Conservation (phyloP, 2,113 vertebrate genomes). For the Osmerus mordax region DNA sequence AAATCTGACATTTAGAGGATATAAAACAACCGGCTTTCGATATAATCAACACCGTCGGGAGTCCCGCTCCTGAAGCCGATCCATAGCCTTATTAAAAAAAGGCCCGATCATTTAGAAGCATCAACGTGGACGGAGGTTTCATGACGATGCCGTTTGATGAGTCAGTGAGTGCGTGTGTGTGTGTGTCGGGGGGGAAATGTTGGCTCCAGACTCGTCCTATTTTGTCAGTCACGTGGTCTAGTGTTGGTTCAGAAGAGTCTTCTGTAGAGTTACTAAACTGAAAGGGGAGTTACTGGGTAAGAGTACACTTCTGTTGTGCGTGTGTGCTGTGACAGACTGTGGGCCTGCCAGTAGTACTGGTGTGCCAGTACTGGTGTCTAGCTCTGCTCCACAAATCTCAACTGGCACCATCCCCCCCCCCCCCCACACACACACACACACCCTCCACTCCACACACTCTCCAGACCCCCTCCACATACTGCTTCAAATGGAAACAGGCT, state of each 20-base stretch:
- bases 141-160: slow-evolving; percentile 59
- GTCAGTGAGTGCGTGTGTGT: slow-evolving; percentile 37
- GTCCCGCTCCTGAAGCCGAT: slow-evolving; percentile 54
- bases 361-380: neutral
- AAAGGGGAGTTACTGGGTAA: no score
- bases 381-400: neutral
- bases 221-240: no score
- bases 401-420: neutral
- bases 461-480: neutral
- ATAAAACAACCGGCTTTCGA: slow-evolving; percentile 68
- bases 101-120: slow-evolving; percentile 58
- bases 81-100: slow-evolving; percentile 71
- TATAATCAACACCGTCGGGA: slow-evolving; percentile 62
- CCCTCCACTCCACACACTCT: neutral
- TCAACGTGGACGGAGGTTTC: neutral
- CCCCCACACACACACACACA: no score
- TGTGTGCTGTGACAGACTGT: neutral
- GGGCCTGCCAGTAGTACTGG: neutral
- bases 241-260: no score
- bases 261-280: no score
- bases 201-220: no score
- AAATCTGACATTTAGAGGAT: slow-evolving; percentile 68
- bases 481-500: no score
- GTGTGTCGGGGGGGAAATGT: neutral
- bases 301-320: neutral